Evolutionary conservation across 1,140 invertebrate genomes (phyloP).

Genomic region (Bombus cullumanus): DNA sequence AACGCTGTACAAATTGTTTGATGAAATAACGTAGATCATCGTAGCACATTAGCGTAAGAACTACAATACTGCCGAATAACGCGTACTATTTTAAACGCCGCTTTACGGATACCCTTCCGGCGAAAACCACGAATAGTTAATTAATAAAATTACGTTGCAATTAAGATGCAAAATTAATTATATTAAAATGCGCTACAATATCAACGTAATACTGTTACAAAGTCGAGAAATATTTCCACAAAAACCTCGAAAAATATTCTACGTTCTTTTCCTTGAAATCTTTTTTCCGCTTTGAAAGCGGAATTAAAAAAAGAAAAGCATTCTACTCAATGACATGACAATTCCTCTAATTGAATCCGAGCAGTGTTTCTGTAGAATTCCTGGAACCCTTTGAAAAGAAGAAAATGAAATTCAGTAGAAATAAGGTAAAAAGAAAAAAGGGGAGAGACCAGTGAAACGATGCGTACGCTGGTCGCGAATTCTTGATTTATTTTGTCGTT

Average conservation of each 20-base stretch:
- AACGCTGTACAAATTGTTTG: not conserved
- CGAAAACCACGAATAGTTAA: not conserved
- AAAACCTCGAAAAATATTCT: not conserved
- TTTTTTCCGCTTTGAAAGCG: not conserved
- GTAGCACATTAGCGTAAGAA: too few species aligned
- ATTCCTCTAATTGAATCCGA: conserved; percentile 22
- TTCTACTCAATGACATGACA: not conserved
- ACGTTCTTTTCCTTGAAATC: not conserved
- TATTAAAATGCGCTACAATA: not conserved
- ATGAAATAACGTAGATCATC: not conserved
- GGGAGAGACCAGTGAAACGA: too few species aligned
- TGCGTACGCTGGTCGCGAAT: not conserved
- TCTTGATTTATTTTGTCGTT: conserved; percentile 38
- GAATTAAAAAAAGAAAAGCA: not conserved
- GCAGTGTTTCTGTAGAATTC: not conserved
- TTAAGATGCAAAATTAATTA: too few species aligned
- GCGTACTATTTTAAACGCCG: too few species aligned
- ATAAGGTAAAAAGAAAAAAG: not conserved
- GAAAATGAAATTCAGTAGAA: conserved; percentile 17
- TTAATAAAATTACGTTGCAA: not conserved
- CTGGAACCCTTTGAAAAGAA: not conserved
- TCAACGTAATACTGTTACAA: not conserved
- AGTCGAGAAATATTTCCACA: not conserved
- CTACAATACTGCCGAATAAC: too few species aligned
- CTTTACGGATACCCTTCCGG: too few species aligned